Percentiles rank a stretch among this genome's conserved stretches.
These are phyloP conservation scores for Diprion similis DNA, from an alignment of 1,140 invertebrate genomes.

Conservation along the genomic window DNA sequence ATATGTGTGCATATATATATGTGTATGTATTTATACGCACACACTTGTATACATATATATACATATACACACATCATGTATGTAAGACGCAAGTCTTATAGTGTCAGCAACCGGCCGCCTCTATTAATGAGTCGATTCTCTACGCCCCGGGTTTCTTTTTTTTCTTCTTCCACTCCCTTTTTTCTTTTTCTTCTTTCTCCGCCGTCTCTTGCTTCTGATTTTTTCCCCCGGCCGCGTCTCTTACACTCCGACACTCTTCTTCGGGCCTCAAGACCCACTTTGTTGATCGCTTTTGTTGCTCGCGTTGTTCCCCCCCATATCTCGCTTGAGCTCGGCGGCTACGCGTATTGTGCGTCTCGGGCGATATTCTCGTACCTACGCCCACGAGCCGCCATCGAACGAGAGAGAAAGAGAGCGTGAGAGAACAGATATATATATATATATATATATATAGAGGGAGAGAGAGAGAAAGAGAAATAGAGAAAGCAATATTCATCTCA, in stretches of 20 bases:
- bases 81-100: not conserved
- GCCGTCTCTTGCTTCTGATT: slow-evolving; percentile 18
- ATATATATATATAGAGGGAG: too few relatives aligned
- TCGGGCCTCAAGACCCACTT: slow-evolving; percentile 6
- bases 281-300: slow-evolving; percentile 9
- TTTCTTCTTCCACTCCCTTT: slow-evolving; percentile 12
- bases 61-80: too few relatives aligned
- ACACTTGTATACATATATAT: too few relatives aligned
- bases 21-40: too few relatives aligned
- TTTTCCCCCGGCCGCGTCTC: not conserved
- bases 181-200: slow-evolving; percentile 29
- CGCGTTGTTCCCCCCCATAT: slow-evolving; percentile 20
- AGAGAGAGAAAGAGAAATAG: too few relatives aligned
- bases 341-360: slow-evolving; percentile 3
- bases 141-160: slow-evolving; percentile 19
- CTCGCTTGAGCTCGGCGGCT: not conserved
- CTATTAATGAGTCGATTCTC: slow-evolving; percentile 47
- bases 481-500: not conserved
- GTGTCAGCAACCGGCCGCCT: slow-evolving; percentile 38
- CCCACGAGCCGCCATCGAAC: slow-evolving; percentile 8
- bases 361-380: not conserved
- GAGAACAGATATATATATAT: too few relatives aligned
- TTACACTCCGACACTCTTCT: slow-evolving; percentile 7
- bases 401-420: too few relatives aligned
- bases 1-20: not conserved